Evolutionary conservation across 30 jellyfish, hydroid and myxozoan genomes (phyloP), one percentile per base, ranked within the genome.

Genomic region (Morbakka virulenta): DNA sequence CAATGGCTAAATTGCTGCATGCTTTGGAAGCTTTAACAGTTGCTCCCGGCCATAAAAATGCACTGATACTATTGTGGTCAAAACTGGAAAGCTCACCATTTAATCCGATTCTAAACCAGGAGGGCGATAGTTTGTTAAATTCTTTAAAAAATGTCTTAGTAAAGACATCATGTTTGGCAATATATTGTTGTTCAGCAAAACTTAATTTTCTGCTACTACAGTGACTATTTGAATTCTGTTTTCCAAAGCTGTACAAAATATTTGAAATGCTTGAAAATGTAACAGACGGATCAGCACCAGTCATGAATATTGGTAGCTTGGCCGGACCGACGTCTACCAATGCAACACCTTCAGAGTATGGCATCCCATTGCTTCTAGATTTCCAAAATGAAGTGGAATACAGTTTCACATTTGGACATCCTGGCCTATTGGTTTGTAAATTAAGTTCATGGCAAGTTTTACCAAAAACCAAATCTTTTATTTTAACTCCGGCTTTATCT

Each of bases 1-100:
- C 93, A 50, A 89, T 69, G 12, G 97, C 94, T 28, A 85, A 32
- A 2, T 89, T 49, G 2, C 84, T 72, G 69, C 97, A 89, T 21
- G 67, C 52, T 13, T 47, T 50, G 32, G 50, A 69, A 51, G 48
- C 64, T 36, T 74, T 62, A 0, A 89, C 66, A 32, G 61, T 36
- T 0, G 53, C 67, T 20, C 95, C 95, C 27, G 69, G 48, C 85
- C 85, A 47, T 17, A 89, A 25, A 49, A 73, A 52, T 1, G 97
- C 75, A 13, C 94, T 79, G 3, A 74, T 50, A 81, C 68, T 89
- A 32, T 89, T 83, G 17, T 67, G 91, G 9, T 84, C 71, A 72
- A 89, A 80, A 26, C 33, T 14, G 53, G 47, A 61, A 81, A 83
- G 41, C 14, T 3, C 21, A 6, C 52, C 89, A 14, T 52, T 52